phyloP scores from a whole-genome alignment of 2,113 vertebrate species.

The Epinephelus cyanopodus region DNA sequence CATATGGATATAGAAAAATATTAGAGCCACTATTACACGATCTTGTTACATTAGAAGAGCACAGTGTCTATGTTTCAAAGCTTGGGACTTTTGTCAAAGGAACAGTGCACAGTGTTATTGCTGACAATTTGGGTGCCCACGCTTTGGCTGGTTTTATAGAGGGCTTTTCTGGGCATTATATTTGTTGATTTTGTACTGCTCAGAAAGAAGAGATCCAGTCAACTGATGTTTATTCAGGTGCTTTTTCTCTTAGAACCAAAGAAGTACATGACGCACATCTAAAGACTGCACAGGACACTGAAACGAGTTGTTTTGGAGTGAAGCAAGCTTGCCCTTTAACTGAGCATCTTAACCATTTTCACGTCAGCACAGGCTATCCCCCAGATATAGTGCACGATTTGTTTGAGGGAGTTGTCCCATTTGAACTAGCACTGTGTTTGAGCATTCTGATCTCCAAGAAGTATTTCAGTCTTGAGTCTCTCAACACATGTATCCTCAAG shows the following conservation, averaged over 20 bases:
- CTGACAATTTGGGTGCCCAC: slow-evolving; percentile 15
- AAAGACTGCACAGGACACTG: not conserved
- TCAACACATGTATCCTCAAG: no score
- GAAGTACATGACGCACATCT: not conserved
- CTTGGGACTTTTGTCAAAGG: not conserved
- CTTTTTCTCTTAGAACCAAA: not conserved
- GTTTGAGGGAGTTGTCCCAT: no score
- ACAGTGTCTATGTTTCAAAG: not conserved
- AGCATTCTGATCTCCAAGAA: no score
- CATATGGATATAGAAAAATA: not conserved
- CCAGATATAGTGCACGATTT: slow-evolving; percentile 7
- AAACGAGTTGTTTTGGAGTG: not conserved
- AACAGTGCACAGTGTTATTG: slow-evolving; percentile 3
- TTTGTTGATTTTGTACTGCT: slow-evolving; percentile 16
- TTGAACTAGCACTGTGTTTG: no score
- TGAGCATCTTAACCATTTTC: not conserved
- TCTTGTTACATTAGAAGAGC: not conserved
- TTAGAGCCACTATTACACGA: not conserved
- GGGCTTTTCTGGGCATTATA: not conserved
- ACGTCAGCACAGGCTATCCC: not conserved
- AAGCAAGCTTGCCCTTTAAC: not conserved
- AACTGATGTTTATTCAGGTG: not conserved
- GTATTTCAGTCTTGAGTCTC: no score
- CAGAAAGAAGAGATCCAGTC: not conserved
- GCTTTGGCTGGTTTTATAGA: not conserved